Percentiles rank a stretch among this genome's conserved stretches.
These are phyloP conservation scores for Acrobasis repandana DNA, from an alignment of 2,888 invertebrate genomes.

Conservation along the genomic window DNA sequence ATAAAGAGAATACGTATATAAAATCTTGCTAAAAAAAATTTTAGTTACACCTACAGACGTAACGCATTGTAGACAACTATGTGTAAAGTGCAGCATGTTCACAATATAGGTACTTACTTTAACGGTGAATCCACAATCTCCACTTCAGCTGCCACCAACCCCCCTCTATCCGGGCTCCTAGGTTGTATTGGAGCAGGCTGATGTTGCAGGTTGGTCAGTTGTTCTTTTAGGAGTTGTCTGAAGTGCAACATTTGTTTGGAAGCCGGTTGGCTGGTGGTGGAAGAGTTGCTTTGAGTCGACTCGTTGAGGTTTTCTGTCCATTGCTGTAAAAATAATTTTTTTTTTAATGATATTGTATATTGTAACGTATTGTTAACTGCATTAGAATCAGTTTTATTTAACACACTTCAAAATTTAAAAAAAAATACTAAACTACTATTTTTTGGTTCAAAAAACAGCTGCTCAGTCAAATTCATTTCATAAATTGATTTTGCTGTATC, in stretches of 20 bases:
- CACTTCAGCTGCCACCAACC: conserved; percentile 59
- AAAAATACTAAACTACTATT: too few species aligned
- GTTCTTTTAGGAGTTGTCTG: conserved; percentile 63
- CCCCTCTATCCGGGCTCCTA: conserved; percentile 52
- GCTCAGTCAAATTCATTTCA: too few species aligned
- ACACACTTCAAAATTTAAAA: too few species aligned
- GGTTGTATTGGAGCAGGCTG: conserved; percentile 25
- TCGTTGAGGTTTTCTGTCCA: conserved; percentile 67
- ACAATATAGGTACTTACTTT: conserved; percentile 60
- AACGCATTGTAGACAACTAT: too few species aligned
- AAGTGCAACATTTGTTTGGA: conserved; percentile 69
- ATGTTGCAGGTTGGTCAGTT: conserved; percentile 54
- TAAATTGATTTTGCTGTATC: too few species aligned
- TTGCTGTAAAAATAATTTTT: conserved; percentile 27
- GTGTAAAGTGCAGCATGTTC: neutral
- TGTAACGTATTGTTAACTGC: neutral
- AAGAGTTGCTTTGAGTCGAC: conserved; percentile 63
- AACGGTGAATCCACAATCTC: conserved; percentile 70
- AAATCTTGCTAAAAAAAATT: too few species aligned
- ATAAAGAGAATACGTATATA: conserved; percentile 7
- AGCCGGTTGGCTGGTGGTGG: conserved; percentile 67
- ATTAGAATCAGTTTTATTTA: neutral
- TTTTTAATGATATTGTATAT: neutral
- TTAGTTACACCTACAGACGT: too few species aligned
- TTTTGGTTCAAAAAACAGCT: too few species aligned